Base-by-base conservation (phyloP, 1,140 invertebrate genomes). In the Zaprionus gabonicus region DNA sequence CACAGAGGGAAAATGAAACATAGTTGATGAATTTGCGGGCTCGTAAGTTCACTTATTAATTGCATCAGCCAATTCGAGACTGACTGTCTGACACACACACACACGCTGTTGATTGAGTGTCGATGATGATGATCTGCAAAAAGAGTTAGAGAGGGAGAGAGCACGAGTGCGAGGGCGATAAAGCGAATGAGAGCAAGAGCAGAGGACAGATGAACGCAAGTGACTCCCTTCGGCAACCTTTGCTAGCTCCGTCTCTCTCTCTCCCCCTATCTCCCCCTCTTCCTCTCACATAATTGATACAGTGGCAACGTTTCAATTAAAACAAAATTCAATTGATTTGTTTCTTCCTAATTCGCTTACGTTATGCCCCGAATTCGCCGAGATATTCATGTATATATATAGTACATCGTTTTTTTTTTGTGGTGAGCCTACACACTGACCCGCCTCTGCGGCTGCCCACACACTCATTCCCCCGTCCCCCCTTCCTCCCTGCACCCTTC, bases 61-160 rank as follows among this genome's bases (percentile, higher is more conserved):
- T 84, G 49, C 82, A 81, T 84, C 82, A 84, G 82, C 78, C 82
- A 85, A 69, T 81, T 84, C 10, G 36, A 72, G 46, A 56, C 23
- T 56, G 12, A 63, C 49, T 23, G 12, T 57, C 49, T 23, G 23
- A 57, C 34, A 62, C 46, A 41, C 3, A 41, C 20, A 46, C 31
- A 62, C 34, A 13, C 7, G 20, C 23, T 34, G 46, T 25, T 51
- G 7, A 23, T 57, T 69, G 49, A 69, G 71, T 59, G 71, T 57
- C 71, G 68, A 49, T 74, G 71, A 63, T 34, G 58, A 57, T 51
- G 23, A 68, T 44, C 67, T 62, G 13, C 17, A 55, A 3, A 20
- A 28, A 38, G 36, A 62, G 58, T 36, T 41, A 34, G 12, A 62
- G 38, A 25, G 49, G 4, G 66, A 31, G n/a, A 64, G 36, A 34